Evolutionary conservation across 2,113 vertebrate genomes (phyloP).

Genomic region (Xenopus borealis): DNA sequence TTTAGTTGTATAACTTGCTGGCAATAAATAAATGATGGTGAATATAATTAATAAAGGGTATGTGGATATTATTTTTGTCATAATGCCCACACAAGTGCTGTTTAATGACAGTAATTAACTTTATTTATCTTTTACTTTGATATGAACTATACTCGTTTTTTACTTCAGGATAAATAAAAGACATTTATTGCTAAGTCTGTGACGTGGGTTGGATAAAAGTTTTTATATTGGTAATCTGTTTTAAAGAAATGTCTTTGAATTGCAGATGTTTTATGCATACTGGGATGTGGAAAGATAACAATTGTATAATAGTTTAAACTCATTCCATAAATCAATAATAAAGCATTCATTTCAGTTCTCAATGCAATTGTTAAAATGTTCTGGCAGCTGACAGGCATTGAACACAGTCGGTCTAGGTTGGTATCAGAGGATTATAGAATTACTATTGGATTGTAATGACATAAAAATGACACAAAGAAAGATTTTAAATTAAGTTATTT

Average conservation of each 20-base stretch:
- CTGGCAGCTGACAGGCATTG: constrained; percentile 22
- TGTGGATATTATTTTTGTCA: too few species aligned
- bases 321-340: constrained; percentile 31
- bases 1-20: too few species aligned
- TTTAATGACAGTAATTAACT: too few species aligned
- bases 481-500: constrained; percentile 25
- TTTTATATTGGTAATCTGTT: too few species aligned
- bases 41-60: too few species aligned
- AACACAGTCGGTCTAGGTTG: not conserved
- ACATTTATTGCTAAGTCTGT: too few species aligned
- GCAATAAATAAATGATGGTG: too few species aligned
- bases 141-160: too few species aligned
- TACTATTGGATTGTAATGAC: constrained; percentile 26
- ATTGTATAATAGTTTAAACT: constrained; percentile 29
- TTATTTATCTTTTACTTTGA: too few species aligned
- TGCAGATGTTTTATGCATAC: not conserved
- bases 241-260: not conserved
- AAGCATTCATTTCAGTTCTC: constrained; percentile 26
- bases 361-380: not conserved
- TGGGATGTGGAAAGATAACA: constrained; percentile 11
- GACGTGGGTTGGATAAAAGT: too few species aligned
- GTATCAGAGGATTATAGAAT: constrained; percentile 16
- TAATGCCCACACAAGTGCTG: too few species aligned
- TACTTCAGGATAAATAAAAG: too few species aligned
- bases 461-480: constrained; percentile 18